A percentile compares a stretch with the other conserved stretches of the same genome.
phyloP scores from a whole-genome alignment of 35 echinoderm and acorn worm species.

The Ophiothrix spiculata region DNA sequence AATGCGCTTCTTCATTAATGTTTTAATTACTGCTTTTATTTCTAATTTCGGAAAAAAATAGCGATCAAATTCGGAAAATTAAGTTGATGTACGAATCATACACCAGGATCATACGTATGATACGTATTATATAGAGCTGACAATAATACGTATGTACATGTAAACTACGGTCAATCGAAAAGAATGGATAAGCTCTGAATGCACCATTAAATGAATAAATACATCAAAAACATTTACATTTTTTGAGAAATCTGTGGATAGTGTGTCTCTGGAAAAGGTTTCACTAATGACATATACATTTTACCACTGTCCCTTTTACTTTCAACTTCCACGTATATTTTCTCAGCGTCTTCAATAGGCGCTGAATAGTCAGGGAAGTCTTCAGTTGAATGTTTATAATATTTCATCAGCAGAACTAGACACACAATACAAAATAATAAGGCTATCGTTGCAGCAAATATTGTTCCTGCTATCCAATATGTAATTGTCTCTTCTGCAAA shows the following conservation, averaged over 20 bases:
- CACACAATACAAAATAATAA: neutral
- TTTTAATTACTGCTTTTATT: no score
- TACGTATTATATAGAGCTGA: no score
- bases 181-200: no score
- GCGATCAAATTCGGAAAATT: no score
- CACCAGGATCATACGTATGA: no score
- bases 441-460: neutral
- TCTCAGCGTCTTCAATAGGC: neutral
- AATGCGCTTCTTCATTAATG: no score
- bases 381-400: neutral
- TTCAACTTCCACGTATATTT: neutral
- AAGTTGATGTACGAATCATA: no score
- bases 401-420: neutral
- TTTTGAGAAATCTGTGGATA: neutral
- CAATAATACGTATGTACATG: no score
- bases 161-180: no score
- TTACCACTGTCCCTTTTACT: constrained; percentile 1
- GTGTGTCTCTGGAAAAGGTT: neutral
- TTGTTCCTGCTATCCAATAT: neutral
- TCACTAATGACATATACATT: constrained; percentile 1
- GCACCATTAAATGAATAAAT: no score
- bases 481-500: neutral
- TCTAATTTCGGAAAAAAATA: no score
- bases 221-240: no score
- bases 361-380: neutral